phyloP scores from a whole-genome alignment of 1,140 invertebrate genomes.

The Ptiloglossa arizonensis region DNA sequence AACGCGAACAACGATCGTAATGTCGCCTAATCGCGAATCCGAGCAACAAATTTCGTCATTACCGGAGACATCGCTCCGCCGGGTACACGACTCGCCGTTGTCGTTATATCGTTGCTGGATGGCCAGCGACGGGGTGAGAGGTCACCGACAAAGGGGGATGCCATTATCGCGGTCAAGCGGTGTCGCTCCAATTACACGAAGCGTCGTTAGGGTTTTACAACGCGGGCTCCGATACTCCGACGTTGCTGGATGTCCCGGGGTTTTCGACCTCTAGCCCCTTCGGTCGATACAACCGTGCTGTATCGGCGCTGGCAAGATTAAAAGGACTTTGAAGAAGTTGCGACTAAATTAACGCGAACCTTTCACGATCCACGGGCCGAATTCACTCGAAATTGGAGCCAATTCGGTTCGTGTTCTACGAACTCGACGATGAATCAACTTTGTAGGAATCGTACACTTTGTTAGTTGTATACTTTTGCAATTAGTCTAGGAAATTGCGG shows the following conservation, averaged over 20 bases:
- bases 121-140: conserved; percentile 17
- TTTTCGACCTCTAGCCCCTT: conserved; percentile 52
- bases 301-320: conserved; percentile 29
- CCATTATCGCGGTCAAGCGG: conserved; percentile 76
- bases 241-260: conserved; percentile 38
- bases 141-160: conserved; percentile 52
- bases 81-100: neutral
- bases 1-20: too few relatives aligned
- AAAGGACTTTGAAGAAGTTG: conserved; percentile 12
- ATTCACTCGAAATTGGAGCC: too few relatives aligned
- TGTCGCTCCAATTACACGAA: conserved; percentile 75
- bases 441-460: too few relatives aligned
- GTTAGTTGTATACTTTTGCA: too few relatives aligned
- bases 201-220: conserved; percentile 66
- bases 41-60: too few relatives aligned
- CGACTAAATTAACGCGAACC: too few relatives aligned
- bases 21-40: too few relatives aligned
- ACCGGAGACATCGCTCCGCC: too few relatives aligned
- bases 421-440: too few relatives aligned
- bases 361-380: too few relatives aligned
- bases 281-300: conserved; percentile 24
- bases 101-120: conserved; percentile 23
- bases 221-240: conserved; percentile 17
- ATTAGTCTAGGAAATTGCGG: too few relatives aligned
- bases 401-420: too few relatives aligned